phyloP scores from a whole-genome alignment of 2,797 vertebrate genomes.

The Aselliscus stoliczkanus region DNA sequence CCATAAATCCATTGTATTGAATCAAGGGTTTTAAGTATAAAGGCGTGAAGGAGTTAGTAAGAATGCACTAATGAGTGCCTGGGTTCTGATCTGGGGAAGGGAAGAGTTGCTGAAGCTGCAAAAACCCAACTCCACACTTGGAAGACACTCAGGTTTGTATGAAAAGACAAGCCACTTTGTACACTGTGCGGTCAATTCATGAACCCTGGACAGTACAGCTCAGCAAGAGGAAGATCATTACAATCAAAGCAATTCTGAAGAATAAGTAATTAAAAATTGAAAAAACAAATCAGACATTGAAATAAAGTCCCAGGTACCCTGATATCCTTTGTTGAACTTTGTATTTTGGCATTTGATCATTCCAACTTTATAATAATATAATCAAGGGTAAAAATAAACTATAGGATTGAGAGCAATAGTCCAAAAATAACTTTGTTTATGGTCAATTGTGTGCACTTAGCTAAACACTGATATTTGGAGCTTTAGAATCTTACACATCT shows the following conservation, averaged over 20 bases:
- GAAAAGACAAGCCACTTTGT: neutral
- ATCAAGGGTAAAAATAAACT: neutral
- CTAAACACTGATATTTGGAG: neutral
- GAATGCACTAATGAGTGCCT: neutral
- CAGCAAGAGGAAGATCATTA: neutral
- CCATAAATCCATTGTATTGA: neutral
- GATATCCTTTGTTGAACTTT: neutral
- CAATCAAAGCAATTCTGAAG: neutral
- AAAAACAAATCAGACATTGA: neutral
- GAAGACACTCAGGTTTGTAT: neutral
- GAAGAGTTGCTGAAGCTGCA: neutral
- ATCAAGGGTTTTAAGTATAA: slow-evolving; percentile 1
- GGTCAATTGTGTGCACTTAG: neutral
- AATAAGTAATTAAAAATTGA: neutral
- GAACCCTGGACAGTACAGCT: neutral
- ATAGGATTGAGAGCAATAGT: neutral
- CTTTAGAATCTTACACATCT: neutral
- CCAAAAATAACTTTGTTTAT: neutral
- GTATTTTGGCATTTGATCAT: neutral
- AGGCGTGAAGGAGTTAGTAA: neutral
- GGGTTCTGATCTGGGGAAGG: neutral
- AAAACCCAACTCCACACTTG: neutral
- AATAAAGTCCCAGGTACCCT: neutral
- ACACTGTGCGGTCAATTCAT: neutral
- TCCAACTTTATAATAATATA: neutral